phyloP scores from a whole-genome alignment of 2,797 vertebrate species.

The Hipposideros larvatus region DNA sequence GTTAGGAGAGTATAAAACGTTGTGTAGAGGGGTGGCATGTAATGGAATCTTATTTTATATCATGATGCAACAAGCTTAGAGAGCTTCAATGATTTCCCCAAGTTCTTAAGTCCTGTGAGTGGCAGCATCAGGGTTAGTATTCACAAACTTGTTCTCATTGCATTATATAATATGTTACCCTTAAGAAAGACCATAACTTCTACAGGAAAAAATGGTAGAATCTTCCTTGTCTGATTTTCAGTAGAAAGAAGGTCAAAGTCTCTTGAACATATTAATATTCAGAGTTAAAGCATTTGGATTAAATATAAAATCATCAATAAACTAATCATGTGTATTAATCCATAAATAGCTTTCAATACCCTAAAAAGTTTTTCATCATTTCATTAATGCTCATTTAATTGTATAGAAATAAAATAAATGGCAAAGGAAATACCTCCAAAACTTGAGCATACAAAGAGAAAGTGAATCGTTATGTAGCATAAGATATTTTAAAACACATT shows the following conservation, averaged over 20 bases:
- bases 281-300: slow-evolving; percentile 7
- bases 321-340: not conserved
- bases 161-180: not conserved
- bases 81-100: not conserved
- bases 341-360: not conserved
- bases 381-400: slow-evolving; percentile 18
- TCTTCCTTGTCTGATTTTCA: not conserved
- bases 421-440: not conserved
- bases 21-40: not conserved
- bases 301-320: slow-evolving; percentile 4
- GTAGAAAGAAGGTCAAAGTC: not conserved
- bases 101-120: not conserved
- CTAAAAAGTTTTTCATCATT: slow-evolving; percentile 23
- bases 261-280: slow-evolving; percentile 1
- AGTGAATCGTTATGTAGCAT: not conserved
- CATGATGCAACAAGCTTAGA: not conserved
- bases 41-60: not conserved
- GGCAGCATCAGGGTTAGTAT: not conserved
- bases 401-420: not conserved
- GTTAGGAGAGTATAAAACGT: not conserved
- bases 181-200: not conserved
- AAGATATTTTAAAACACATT: not conserved
- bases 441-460: not conserved
- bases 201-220: not conserved
- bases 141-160: not conserved